Conservation (phyloP, 2,888 invertebrate species). For the Carpatolechia fugitivella region DNA sequence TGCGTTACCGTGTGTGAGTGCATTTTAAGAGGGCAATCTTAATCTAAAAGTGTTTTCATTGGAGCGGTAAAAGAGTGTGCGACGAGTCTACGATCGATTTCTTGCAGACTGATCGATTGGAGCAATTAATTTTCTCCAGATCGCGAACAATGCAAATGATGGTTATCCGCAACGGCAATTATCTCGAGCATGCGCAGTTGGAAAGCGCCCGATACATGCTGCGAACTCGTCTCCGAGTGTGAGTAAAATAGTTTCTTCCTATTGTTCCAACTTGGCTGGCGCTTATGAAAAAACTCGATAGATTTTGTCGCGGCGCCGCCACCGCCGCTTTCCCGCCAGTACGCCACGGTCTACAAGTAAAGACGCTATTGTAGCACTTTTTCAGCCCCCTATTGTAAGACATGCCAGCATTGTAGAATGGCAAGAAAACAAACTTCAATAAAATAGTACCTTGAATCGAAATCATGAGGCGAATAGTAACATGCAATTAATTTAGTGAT, state of each 20-base stretch:
- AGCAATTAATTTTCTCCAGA: slow-evolving; percentile 71
- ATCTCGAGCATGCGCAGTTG: slow-evolving; percentile 54
- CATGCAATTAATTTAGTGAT: slow-evolving; percentile 6
- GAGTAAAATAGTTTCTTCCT: slow-evolving; percentile 69
- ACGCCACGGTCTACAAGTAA: slow-evolving; percentile 25
- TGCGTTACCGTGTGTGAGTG: slow-evolving; percentile 22
- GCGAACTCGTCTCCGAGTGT: slow-evolving; percentile 54
- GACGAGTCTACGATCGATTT: slow-evolving; percentile 41
- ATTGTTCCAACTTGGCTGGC: slow-evolving; percentile 53
- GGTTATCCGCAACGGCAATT: slow-evolving; percentile 66
- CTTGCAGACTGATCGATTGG: slow-evolving; percentile 52
- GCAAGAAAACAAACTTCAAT: slow-evolving; percentile 12
- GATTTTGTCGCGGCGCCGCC: slow-evolving; percentile 37
- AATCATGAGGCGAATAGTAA: slow-evolving; percentile 5
- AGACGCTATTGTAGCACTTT: slow-evolving; percentile 6
- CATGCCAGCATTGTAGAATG: background rate
- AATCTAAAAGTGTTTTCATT: slow-evolving; percentile 6
- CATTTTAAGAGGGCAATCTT: slow-evolving; percentile 12
- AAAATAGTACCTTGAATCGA: slow-evolving; percentile 4
- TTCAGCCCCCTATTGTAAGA: slow-evolving; percentile 21
- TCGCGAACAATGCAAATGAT: slow-evolving; percentile 72
- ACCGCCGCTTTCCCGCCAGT: slow-evolving; percentile 54
- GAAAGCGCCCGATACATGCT: slow-evolving; percentile 62
- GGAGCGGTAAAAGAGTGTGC: slow-evolving; percentile 7
- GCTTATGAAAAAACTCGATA: slow-evolving; percentile 47